Base-by-base conservation (phyloP, 2,888 invertebrate genomes). In the Alloscopus bannaensis region DNA sequence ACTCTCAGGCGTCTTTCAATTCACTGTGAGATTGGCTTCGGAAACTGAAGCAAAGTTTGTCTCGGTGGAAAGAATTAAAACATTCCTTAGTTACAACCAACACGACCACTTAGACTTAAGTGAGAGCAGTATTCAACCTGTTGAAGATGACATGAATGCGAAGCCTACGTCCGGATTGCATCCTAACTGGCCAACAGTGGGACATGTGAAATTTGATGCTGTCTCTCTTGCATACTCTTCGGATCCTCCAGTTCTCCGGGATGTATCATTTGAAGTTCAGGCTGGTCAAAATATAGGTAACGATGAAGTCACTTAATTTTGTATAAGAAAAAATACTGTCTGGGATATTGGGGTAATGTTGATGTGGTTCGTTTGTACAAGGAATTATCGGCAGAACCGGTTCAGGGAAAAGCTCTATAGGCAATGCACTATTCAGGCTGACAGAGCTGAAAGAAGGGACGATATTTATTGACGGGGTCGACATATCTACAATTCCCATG, bases 251-350 rank as follows among this genome's bases (percentile, higher is more conserved):
- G 90, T 90, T 8, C 87, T 93, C 36, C 89, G 90, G 75, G 89
- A 89, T 18, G 87, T 92, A 57, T 89, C 90, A 3, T 91, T 92
- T 86, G 89, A 88, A 42, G 88, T 92, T 36, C 87, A 89, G 29
- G 87, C 90, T 20, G 88, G 89, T 60, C 91, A 92, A 86, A 92
- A 92, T 87, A 89, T 92, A 81, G 92, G 92, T 88, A 88, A 89
- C 20, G 29, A n/a, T n/a, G 18, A 18, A 76, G 50, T 36, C 28
- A 36, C 6, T 8, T 36, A 8, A 13, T 36, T 36, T 6, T 36
- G 13, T 8, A 36, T 36, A 8, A 13, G 36, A 36, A 0, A 8
- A 62, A 22, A 16, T 28, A 11, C 26, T 57, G 8, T 47, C 55
- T 45, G 20, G n/a, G n/a, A n/a, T n/a, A n/a, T n/a, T n/a, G n/a